Base-by-base conservation (phyloP, 2,888 invertebrate species). In the Polydesmus complanatus region DNA sequence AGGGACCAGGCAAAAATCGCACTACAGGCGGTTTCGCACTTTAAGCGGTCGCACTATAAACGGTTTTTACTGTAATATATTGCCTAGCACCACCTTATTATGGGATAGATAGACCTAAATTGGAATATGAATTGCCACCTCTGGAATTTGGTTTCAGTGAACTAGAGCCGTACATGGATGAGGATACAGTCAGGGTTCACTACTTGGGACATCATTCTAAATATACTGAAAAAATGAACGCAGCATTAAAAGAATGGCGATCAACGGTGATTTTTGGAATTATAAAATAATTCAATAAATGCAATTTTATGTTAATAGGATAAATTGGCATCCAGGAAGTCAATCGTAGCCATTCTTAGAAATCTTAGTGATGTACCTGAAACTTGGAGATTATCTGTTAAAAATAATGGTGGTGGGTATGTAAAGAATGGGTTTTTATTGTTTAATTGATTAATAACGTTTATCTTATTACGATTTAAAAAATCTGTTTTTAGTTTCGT, bases 321-420 rank as follows among this genome's bases (percentile, higher is more conserved):
- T 27, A 69, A 66, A 62, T 65, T 56, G 62, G 66, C 58, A 25
- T 67, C 62, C 60, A 62, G 64, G 64, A 64, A 61, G 27, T 67
- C 69, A 11, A 67, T 70, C 19, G 63, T 69, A n/a, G 65, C 67
- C 19, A 68, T 71, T 50, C 54, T 71, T 8, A 51, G 66, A 50
- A 65, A 68, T 57, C 51, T 70, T 25, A 65, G 66, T 21, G 60
- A 65, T 50, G 67, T 70, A 23, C 71, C 71, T 19, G 61, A 61
- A 11, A 59, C 65, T 57, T 68, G 66, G 57, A 63, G 64, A 63
- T 64, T 50, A 26, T 56, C 63, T 11, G 49, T 70, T 2, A 62
- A 60, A 56, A 69, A 69, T 59, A 67, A 68, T 64, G 69, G 69
- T 37, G 70, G 70, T 62, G 70, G 70, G 70, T 70, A 61, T 62